Evolutionary conservation across 2,888 invertebrate genomes (phyloP).

Genomic region (Plemyria rubiginata): DNA sequence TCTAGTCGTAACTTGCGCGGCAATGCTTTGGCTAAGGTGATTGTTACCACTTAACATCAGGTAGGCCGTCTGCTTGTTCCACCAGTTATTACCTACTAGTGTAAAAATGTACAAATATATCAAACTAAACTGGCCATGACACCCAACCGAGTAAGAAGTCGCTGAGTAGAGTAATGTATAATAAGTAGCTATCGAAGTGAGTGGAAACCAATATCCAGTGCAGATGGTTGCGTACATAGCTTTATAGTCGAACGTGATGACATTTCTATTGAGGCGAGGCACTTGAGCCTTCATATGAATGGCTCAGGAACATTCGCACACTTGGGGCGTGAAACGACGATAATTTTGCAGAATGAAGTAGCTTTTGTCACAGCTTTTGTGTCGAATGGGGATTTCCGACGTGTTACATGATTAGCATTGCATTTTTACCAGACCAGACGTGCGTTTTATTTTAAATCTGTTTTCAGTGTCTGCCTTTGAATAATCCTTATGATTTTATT

Average conservation of each 20-base stretch:
- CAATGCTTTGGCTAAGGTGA: no score
- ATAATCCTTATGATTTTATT: no score
- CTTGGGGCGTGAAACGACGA: slow-evolving; percentile 48
- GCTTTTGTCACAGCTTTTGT: slow-evolving; percentile 49
- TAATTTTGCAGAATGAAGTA: slow-evolving; percentile 54
- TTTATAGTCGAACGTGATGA: slow-evolving; percentile 51
- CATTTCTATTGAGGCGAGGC: slow-evolving; percentile 57
- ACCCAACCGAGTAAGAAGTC: slow-evolving; percentile 1
- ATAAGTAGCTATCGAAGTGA: slow-evolving; percentile 44
- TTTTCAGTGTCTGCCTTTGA: background rate
- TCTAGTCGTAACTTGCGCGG: no score
- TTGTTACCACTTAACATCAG: no score
- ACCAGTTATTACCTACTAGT: no score
- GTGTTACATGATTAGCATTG: slow-evolving; percentile 43
- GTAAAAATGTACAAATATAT: background rate
- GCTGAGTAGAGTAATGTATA: slow-evolving; percentile 22
- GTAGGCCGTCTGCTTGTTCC: no score
- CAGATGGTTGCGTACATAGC: slow-evolving; percentile 42
- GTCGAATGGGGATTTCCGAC: slow-evolving; percentile 46
- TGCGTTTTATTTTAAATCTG: background rate
- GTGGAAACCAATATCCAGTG: slow-evolving; percentile 52
- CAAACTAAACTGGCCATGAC: background rate
- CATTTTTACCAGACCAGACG: slow-evolving; percentile 33
- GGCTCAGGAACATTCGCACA: slow-evolving; percentile 41
- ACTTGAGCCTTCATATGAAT: slow-evolving; percentile 51